phyloP scores from a whole-genome alignment of 1,140 invertebrate genomes.

The Tribolium castaneum region DNA sequence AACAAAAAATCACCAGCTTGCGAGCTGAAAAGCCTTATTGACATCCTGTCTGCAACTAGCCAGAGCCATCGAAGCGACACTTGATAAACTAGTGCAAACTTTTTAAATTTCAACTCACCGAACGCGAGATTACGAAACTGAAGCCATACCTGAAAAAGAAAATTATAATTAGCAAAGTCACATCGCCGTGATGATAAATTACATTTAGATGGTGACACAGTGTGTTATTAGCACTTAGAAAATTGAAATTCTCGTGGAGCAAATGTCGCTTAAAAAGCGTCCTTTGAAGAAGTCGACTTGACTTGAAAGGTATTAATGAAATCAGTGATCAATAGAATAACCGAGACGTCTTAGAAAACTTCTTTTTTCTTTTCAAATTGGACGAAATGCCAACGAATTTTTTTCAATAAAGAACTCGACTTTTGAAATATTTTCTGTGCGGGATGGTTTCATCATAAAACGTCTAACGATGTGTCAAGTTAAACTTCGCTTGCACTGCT shows the following conservation, averaged over 20 bases:
- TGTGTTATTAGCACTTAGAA: constrained; percentile 30
- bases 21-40: neutral
- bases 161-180: constrained; percentile 19
- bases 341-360: neutral
- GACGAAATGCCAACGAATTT: neutral
- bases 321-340: constrained; percentile 28
- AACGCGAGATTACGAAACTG: neutral
- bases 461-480: constrained; percentile 6
- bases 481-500: neutral
- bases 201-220: constrained; percentile 20
- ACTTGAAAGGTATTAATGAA: constrained; percentile 23
- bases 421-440: neutral
- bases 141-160: constrained; percentile 17
- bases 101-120: neutral
- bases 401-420: neutral
- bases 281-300: constrained; percentile 24
- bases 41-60: neutral
- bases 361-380: neutral
- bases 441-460: neutral
- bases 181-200: constrained; percentile 18
- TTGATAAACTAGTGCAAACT: neutral
- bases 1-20: constrained; percentile 14
- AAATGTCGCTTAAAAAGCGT: constrained; percentile 23
- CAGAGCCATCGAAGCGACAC: neutral
- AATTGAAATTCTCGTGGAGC: constrained; percentile 28